Conservation (phyloP, 2,113 vertebrate species). For the Pluvianellus socialis region DNA sequence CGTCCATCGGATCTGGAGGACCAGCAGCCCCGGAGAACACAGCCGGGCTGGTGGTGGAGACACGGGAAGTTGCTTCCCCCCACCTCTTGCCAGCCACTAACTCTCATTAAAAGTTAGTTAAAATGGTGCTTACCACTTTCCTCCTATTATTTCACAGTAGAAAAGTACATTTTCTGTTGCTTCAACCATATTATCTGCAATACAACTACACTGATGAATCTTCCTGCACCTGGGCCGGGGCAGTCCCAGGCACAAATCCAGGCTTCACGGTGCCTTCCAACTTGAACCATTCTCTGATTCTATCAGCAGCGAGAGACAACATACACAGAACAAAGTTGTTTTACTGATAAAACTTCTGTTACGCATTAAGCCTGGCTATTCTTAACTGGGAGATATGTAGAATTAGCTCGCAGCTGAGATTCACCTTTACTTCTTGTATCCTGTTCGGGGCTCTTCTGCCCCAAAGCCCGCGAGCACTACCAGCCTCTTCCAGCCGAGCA, state of each 20-base stretch:
- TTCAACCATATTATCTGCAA: background rate
- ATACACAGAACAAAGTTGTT: background rate
- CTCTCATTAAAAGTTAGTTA: too few species aligned
- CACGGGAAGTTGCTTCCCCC: background rate
- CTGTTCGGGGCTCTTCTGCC: background rate
- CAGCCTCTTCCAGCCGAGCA: too few species aligned
- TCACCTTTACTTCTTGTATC: background rate
- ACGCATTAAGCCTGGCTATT: background rate
- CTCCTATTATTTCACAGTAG: background rate
- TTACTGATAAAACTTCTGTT: background rate
- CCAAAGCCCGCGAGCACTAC: background rate
- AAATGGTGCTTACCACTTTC: background rate
- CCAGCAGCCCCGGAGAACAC: background rate
- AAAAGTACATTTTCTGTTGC: background rate
- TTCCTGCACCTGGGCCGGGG: background rate
- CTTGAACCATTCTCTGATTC: background rate
- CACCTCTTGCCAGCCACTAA: background rate
- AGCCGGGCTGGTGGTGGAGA: fast-evolving
- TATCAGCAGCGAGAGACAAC: background rate
- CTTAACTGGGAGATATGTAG: background rate
- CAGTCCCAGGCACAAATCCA: too few species aligned
- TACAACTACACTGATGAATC: background rate
- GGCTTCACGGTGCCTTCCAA: background rate
- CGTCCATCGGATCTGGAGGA: fast-evolving
- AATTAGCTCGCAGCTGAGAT: too few species aligned